Evolutionary conservation across 1,140 invertebrate species (phyloP).

Genomic region (Temnothorax nylanderi): DNA sequence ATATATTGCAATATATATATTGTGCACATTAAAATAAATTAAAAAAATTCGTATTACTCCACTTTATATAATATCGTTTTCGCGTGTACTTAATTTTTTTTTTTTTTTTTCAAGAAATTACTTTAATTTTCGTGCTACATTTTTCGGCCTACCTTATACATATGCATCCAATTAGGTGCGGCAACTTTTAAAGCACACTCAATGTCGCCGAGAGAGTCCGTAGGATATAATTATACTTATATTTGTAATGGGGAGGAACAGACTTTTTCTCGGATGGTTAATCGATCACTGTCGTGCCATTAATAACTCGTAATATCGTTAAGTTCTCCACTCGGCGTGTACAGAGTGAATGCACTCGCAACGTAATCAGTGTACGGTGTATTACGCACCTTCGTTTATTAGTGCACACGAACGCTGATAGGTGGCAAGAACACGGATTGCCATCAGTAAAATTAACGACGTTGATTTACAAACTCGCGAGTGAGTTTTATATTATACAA

Average conservation of each 20-base stretch:
- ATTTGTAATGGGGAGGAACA: conserved; percentile 55
- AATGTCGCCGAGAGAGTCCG: conserved; percentile 9
- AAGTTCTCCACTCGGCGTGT: conserved; percentile 8
- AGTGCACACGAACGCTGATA: conserved; percentile 22
- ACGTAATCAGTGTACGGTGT: conserved; percentile 38
- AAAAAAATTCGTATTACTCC: not conserved
- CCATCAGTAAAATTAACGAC: conserved; percentile 33
- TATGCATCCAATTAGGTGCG: conserved; percentile 16
- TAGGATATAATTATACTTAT: conserved; percentile 60
- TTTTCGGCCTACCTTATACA: not conserved
- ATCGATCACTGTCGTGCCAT: conserved; percentile 62
- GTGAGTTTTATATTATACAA: not conserved
- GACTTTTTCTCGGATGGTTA: conserved; percentile 30
- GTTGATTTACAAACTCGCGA: conserved; percentile 31
- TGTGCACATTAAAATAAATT: not conserved
- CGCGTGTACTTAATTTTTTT: not conserved
- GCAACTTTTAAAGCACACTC: conserved; percentile 44
- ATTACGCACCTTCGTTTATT: conserved; percentile 47
- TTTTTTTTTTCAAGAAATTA: not conserved
- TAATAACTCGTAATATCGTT: conserved; percentile 59
- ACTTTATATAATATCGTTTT: not conserved
- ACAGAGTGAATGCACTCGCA: conserved; percentile 12
- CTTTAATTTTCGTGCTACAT: not conserved
- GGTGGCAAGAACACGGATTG: conserved; percentile 11
- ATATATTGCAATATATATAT: too few relatives aligned